Evolutionary conservation across 2,113 vertebrate species (phyloP).

Genomic region (Chaenocephalus aceratus): DNA sequence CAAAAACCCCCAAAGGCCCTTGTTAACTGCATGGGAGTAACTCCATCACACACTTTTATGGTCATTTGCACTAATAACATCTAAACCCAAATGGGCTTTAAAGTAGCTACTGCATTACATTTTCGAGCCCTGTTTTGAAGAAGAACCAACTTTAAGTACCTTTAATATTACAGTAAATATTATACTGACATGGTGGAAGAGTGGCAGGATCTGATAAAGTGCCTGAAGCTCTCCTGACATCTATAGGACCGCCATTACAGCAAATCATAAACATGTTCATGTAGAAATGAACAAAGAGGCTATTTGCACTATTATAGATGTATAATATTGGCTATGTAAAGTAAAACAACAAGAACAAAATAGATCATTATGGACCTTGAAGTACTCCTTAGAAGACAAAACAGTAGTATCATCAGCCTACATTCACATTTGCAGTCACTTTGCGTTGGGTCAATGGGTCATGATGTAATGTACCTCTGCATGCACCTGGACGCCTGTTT

Average conservation of each 20-base stretch:
- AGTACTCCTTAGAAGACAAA: background rate
- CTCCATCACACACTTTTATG: background rate
- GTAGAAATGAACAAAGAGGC: background rate
- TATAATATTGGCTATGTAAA: background rate
- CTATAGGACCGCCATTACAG: background rate
- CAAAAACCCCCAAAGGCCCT: no score
- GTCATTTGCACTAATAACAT: no score
- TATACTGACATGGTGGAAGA: background rate
- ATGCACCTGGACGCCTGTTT: slow-evolving; percentile 19
- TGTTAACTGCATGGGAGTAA: no score
- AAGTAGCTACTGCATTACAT: no score
- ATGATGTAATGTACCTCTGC: background rate
- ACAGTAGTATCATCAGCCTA: background rate
- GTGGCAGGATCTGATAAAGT: background rate
- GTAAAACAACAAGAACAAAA: background rate
- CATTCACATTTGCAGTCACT: background rate
- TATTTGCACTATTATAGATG: background rate
- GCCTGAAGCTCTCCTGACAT: background rate
- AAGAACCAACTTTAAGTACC: no score
- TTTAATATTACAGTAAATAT: no score
- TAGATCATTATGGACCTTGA: background rate
- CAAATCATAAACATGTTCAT: background rate
- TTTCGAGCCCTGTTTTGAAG: no score
- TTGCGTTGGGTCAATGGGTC: slow-evolving; percentile 8
- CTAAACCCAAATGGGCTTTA: no score